Evolutionary conservation across 2,797 vertebrate genomes (phyloP), one percentile per base, ranked within the genome.

Genomic region (Rhabdophis nuchalis): DNA sequence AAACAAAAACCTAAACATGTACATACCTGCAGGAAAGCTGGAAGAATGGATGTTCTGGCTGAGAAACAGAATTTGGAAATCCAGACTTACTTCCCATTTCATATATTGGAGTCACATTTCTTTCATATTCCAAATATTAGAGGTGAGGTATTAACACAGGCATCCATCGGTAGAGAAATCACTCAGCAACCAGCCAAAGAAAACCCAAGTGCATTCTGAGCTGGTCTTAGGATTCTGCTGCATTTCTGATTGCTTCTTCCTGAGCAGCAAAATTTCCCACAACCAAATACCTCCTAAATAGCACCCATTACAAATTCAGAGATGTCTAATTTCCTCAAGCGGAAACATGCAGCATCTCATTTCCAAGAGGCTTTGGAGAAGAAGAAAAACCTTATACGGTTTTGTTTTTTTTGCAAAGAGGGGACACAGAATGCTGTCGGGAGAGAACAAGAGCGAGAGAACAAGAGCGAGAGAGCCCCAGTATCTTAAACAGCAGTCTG

Each of bases 71-170:
- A 95, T 96, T 96, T 95, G 97, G 96, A 98, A 97, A 98, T 96
- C 97, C 97, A 87, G 97, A 93, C 96, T 96, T 98, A 95, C 98
- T 98, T 96, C 98, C 97, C 98, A 99, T 99, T 94, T 94, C 92
- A 89, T 90, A 89, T 94, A 88, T 4, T 36, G 88, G 13, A 96
- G 94, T 94, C 96, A 93, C 93, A 94, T 82, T 1, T 57, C 91
- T 93, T 92, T 93, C 93, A 82, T 36, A 94, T 94, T 95, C 94
- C 93, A 90, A 85, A 96, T 94, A 94, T 96, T 97, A 94, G 94
- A 93, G 82, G 92, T 86, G 93, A 0, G 25, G 87, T 8, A 52
- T 72, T 92, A 72, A 20, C 8, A 12, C 0, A 5, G 0, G 0
- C 41, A 93, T 92, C 93, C 95, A 95, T 93, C 93, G 0, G 93